phyloP scores from a whole-genome alignment of 2,113 vertebrate genomes.

The Bubo scandiacus region DNA sequence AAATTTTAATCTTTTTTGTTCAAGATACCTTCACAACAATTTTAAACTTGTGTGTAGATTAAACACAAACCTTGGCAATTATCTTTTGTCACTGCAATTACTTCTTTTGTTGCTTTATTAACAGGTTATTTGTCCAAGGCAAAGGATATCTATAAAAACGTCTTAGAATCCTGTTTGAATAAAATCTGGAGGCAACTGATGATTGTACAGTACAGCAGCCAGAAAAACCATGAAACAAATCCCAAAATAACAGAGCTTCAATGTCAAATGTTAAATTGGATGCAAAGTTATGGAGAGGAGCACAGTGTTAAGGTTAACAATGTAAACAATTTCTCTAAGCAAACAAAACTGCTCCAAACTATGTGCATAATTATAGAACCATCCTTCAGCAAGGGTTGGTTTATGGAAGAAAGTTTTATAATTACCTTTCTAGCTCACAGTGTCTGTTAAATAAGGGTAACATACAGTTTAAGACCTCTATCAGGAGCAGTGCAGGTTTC shows the following conservation, averaged over 20 bases:
- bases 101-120: slow-evolving; percentile 37
- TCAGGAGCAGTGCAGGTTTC: background rate
- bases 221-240: slow-evolving; percentile 75
- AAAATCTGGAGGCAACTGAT: slow-evolving; percentile 81
- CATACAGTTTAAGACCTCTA: background rate
- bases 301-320: slow-evolving; percentile 68
- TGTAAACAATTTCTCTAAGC: background rate
- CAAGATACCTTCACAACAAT: background rate
- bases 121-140: slow-evolving; percentile 86
- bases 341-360: background rate
- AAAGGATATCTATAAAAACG: slow-evolving; percentile 72
- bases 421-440: background rate
- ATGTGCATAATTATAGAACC: background rate
- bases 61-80: background rate
- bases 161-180: slow-evolving; percentile 76
- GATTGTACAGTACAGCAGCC: slow-evolving; percentile 81
- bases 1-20: background rate
- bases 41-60: background rate
- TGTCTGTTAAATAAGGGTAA: background rate
- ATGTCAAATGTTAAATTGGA: slow-evolving; percentile 72
- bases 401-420: background rate
- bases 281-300: slow-evolving; percentile 53
- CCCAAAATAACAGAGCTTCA: slow-evolving; percentile 82
- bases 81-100: background rate
- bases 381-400: background rate